Evolutionary conservation across 2,113 vertebrate genomes (phyloP), one percentile per base, ranked within the genome.

Genomic region (Hippocampus abdominalis): DNA sequence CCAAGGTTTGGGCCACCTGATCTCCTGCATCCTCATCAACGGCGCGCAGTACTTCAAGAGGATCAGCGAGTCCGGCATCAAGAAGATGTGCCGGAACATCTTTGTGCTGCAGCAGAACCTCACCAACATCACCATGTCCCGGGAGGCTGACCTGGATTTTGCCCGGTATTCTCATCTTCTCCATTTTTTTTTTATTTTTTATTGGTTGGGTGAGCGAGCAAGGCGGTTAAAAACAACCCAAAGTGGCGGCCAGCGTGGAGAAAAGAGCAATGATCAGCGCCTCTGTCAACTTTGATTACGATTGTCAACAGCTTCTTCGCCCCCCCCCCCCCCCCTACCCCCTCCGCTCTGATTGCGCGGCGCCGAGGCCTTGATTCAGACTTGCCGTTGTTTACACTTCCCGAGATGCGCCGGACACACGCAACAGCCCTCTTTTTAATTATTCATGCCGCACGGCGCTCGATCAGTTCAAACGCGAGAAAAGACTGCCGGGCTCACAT

Each of bases 51-150:
- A 99, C 89, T 99, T 99, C 79, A 94, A 96, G 85, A 94, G 97
- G 64, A 99, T 99, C 92, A 99, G 95, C 5, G 97, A 99, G 81
- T 99, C 97, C 0, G 97, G 97, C 46, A 99, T 99, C 89, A 99
- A 99, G 91, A 99, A 99, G 75, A 99, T 99, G 97, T 99, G 97
- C 66, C 89, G 97, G 62, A 99, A 99, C 88, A 99, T 99, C 79
- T 99, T 99, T 70, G 97, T 98, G 72, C 96, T 99, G 23, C 97
- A 99, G 87, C 97, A 99, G 81, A 99, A 99, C 86, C 91, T 99
- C 68, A 99, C 97, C 29, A 99, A 99, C 91, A 99, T 99, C 93
- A 99, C 97, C 86, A 99, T 99, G 97, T 98, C 97, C 0, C 91
- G 97, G 0, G 97, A 99, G 81, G 97, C 97, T 0, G 97, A 99